Percentiles rank a stretch among this genome's conserved stretches.
phyloP scores from a whole-genome alignment of 2,113 vertebrate genomes.

The Seriola rivoliana region DNA sequence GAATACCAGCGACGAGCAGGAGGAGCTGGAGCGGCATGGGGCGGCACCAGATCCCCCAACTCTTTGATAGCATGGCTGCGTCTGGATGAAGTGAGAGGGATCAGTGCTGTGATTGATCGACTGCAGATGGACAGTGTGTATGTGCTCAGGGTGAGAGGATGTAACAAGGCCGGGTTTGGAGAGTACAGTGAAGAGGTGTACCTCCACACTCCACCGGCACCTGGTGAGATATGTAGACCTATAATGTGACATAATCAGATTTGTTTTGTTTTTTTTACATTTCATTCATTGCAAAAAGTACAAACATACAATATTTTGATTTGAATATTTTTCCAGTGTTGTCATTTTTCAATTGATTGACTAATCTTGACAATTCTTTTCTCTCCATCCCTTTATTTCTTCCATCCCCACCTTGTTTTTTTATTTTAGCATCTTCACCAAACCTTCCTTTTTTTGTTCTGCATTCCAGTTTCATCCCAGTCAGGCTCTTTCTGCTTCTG shows the following conservation, averaged over 20 bases:
- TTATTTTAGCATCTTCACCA: constrained; percentile 55
- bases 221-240: constrained; percentile 82
- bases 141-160: constrained; percentile 92
- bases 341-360: constrained; percentile 37
- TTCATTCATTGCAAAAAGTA: constrained; percentile 8
- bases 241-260: background rate
- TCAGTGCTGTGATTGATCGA: constrained; percentile 90
- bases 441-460: constrained; percentile 51
- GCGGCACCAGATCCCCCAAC: constrained; percentile 88
- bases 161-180: constrained; percentile 95
- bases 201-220: constrained; percentile 93
- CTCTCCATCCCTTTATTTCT: constrained; percentile 55
- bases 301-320: background rate
- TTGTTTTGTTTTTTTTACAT: background rate
- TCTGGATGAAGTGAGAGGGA: constrained; percentile 92
- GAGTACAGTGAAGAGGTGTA: constrained; percentile 98
- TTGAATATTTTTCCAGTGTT: constrained; percentile 13
- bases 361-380: constrained; percentile 60
- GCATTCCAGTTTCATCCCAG: constrained; percentile 56
- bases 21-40: constrained; percentile 85
- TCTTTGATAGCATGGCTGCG: constrained; percentile 89
- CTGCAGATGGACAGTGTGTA: constrained; percentile 94
- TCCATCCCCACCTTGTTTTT: constrained; percentile 37
- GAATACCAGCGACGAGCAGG: constrained; percentile 92
- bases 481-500: constrained; percentile 40